Base-by-base conservation (phyloP, 2,113 vertebrate species). In the Tachysurus fulvidraco region DNA sequence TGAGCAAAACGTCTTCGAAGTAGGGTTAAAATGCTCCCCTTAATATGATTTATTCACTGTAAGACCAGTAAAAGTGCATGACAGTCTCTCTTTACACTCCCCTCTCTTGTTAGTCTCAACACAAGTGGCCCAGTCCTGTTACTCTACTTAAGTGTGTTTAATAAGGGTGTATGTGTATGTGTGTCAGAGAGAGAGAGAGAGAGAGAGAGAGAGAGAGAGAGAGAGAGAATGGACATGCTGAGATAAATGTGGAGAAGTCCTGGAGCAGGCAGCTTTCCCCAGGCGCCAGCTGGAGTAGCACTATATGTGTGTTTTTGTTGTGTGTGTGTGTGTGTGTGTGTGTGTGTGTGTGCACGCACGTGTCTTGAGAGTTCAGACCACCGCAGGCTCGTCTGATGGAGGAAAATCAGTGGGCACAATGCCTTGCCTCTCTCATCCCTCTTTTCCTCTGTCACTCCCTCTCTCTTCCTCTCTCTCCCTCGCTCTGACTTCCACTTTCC, bases 331-430 rank as follows among this genome's bases (percentile, higher is more conserved):
- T 59, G 57, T 60, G 64, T 83, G 79, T 54, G 77, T 36, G 67
- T 52, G 83, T 52, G 59, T 67, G 77, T 80, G 62, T 30, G 71
- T 64, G 67, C 62, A 28, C 30, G 21, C 62, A 60, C 13, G 52
- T 52, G 57, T 52, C 67, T 86, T 41, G 87, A 88, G 86, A 86
- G 89, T 64, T 93, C 92, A 92, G 94, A 95, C 94, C 94, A 95
- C 95, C 94, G 92, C 91, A 94, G 94, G 94, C 93, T 94, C 90
- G 92, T 95, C 93, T 95, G 94, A 94, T 94, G 94, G 93, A 94
- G 94, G 93, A 92, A 95, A 95, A 95, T 95, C 94, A 95, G 93
- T 83, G 91, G 93, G 93, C 93, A 95, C 95, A 95, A 95, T 95
- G 92, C 92, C 91, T 91, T 88, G 91, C 92, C 87, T 85, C 85